Evolutionary conservation across 2,797 vertebrate species (phyloP).

Genomic region (Lithobates pipiens): DNA sequence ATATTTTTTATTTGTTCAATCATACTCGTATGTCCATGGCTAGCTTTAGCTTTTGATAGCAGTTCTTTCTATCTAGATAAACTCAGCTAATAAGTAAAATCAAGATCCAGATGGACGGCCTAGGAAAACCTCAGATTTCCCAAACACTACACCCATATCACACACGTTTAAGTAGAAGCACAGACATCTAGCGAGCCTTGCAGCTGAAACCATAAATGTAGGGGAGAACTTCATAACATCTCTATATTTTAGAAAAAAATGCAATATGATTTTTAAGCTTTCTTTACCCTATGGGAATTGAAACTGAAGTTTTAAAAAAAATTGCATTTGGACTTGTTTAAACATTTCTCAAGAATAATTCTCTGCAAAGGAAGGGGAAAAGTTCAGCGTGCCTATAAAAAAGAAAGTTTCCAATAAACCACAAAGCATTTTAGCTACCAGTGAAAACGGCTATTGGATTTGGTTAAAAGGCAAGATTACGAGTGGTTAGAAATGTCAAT

Average conservation of each 20-base stretch:
- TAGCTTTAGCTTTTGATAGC: slow-evolving; percentile 11
- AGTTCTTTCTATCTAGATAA: not conserved
- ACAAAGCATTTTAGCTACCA: slow-evolving; percentile 71
- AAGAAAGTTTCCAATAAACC: slow-evolving; percentile 63
- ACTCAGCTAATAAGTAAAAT: slow-evolving; percentile 24
- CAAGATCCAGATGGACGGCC: slow-evolving; percentile 22
- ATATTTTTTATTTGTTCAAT: no score
- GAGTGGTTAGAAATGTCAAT: slow-evolving; percentile 60
- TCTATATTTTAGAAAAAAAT: slow-evolving; percentile 70
- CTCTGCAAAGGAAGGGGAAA: slow-evolving; percentile 63
- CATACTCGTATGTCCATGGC: not conserved
- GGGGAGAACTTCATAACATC: slow-evolving; percentile 66
- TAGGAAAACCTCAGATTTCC: slow-evolving; percentile 37
- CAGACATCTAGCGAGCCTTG: slow-evolving; percentile 15
- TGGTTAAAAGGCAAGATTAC: slow-evolving; percentile 66
- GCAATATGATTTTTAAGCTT: slow-evolving; percentile 58
- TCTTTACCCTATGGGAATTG: slow-evolving; percentile 65
- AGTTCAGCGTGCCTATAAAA: slow-evolving; percentile 60
- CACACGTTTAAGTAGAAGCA: slow-evolving; percentile 63
- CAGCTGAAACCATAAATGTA: slow-evolving; percentile 55
- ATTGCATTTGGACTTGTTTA: slow-evolving; percentile 74
- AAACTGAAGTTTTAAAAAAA: slow-evolving; percentile 71
- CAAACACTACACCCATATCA: slow-evolving; percentile 61
- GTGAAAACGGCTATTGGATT: slow-evolving; percentile 66
- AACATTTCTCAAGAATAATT: slow-evolving; percentile 68